Base-by-base conservation (phyloP, 2,888 invertebrate species). In the Drosophila setosimentum region DNA sequence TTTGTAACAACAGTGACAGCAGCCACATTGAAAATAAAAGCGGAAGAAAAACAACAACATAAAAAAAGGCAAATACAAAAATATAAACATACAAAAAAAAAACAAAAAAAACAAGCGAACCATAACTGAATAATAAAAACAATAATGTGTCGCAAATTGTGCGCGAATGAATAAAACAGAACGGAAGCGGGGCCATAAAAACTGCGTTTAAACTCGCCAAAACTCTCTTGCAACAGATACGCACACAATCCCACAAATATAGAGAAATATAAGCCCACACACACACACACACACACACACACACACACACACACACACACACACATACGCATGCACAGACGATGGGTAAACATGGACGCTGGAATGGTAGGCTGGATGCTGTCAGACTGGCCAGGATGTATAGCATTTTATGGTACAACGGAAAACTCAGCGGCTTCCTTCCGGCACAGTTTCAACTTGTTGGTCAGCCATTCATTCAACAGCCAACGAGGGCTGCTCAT, bases 101-200 rank as follows among this genome's bases (percentile, higher is more conserved):
- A 13, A 32, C 16, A 30, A 40, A 24, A 13, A 30, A 53, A 10
- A 21, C 37, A 37, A 42, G 45, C 48, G 71, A 58, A 48, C 62
- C 72, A 59, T 71, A 71, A 69, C 76, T 77, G 77, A 81, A 87
- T 82, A 85, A 84, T 87, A 80, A 85, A 87, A 85, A 80, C 80
- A 87, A 85, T 85, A 87, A 84, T 85, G 80, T 80, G 81, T 83
- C 76, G 89, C 81, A 88, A 86, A 86, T 88, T 86, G 79, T 74
- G 83, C 81, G 82, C 89, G 78, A 81, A 83, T 88, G 75, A 88
- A 88, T 85, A 86, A 88, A 88, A 88, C 80, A 83, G 72, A 86
- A 61, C 82, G 88, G 84, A 85, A 85, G 88, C 80, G 70, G 74
- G 76, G 59, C 76, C 75, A 84, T 82, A 87, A 84, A 83, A 76